Conservation (phyloP, 2,888 invertebrate species). For the Drosophila planitibia region DNA sequence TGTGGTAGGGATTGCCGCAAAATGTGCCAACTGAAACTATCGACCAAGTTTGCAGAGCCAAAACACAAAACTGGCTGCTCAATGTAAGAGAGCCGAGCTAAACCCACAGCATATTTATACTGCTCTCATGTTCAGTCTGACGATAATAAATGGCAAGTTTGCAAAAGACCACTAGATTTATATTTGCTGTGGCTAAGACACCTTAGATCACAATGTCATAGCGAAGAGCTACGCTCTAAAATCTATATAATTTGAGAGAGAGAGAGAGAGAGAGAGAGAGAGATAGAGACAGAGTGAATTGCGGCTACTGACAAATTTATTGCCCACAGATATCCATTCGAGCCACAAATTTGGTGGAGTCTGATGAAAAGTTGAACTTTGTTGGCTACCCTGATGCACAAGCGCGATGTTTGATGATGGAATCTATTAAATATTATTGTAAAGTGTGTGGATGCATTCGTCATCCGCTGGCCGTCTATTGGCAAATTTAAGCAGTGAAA, state of each 20-base stretch:
- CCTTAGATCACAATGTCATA: slow-evolving; percentile 30
- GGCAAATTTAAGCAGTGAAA: slow-evolving; percentile 50
- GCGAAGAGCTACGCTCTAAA: neutral
- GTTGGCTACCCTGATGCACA: neutral
- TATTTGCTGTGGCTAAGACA: slow-evolving; percentile 33
- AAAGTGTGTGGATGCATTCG: slow-evolving; percentile 24
- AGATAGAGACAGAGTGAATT: neutral
- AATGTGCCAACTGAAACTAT: slow-evolving; percentile 10
- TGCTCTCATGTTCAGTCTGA: slow-evolving; percentile 46
- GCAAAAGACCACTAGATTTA: slow-evolving; percentile 32
- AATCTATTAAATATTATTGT: slow-evolving; percentile 43
- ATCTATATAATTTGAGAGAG: slow-evolving; percentile 18
- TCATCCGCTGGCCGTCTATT: slow-evolving; percentile 35
- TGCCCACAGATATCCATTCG: slow-evolving; percentile 2
- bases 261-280: neutral
- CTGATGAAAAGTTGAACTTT: slow-evolving; percentile 37
- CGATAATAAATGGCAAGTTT: slow-evolving; percentile 66
- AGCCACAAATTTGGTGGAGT: slow-evolving; percentile 1
- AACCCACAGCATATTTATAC: slow-evolving; percentile 24
- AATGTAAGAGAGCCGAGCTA: no score
- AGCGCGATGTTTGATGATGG: neutral
- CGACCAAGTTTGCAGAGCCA: slow-evolving; percentile 6
- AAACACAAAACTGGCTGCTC: neutral
- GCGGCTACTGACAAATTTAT: slow-evolving; percentile 34
- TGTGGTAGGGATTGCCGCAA: slow-evolving; percentile 14